Evolutionary conservation across 2,888 invertebrate genomes (phyloP), one percentile per base, ranked within the genome.

Genomic region (Octonoba sinensis): DNA sequence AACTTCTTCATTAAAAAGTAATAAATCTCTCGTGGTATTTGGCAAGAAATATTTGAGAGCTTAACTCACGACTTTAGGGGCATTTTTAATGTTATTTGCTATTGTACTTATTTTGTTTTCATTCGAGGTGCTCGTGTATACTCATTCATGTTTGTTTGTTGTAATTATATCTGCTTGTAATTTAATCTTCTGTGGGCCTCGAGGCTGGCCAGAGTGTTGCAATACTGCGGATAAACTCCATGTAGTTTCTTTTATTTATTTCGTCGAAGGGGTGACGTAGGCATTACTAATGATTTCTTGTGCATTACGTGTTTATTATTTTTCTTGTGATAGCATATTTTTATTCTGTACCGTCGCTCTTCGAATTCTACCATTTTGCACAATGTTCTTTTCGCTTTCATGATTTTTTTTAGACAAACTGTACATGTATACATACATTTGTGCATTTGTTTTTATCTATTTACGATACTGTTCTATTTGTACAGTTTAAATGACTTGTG

Each of bases 201-300:
- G 18, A n/a, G 54, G 24, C 12, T 12, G 36, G 36, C 36, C 36
- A 36, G 11, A 36, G 18, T 64, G 79, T 73, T 73, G 79, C 79
- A 81, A 81, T 81, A 81, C 18, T 47, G 76, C 59, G 57, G 51
- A 51, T 46, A 18, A 54, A 16, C 54, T 72, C 71, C 24, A 18
- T 51, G 36, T 24, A 73, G 59, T 20, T 44, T 64, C 11, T 81
- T 60, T 66, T 60, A 72, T 81, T 81, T 81, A 81, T 81, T 81
- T 81, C 51, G 67, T 51, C 57, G 70, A 56, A 24, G 69, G 71
- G 47, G 67, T 54, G 47, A 60, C 44, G 47, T 56, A 54, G 79
- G 79, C 73, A 73, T 81, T 73, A 78, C 36, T 36, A 36, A 36
- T 36, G 36, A 36, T 36, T 11, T 36, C 36, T 36, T 36, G 36